Evolutionary conservation across 30 jellyfish, hydroid and myxozoan species (phyloP), one percentile per base, ranked within the genome.

Genomic region (Rhopilema esculentum): DNA sequence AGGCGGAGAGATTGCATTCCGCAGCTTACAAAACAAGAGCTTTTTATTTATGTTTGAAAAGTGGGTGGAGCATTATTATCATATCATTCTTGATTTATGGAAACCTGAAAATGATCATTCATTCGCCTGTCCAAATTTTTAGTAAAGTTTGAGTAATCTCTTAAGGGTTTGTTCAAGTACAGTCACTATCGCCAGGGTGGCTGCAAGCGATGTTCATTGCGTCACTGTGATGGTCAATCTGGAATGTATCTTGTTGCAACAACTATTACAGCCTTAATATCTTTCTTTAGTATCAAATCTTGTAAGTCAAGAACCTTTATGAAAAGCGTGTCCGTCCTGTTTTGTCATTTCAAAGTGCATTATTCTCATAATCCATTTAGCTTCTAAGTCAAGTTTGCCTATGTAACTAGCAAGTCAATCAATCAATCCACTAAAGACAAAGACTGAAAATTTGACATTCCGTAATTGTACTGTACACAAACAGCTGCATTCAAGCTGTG

Each of bases 41-140:
- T 30, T 29, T 20, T 21, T 69, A 74, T 85, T 73, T 72, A 66
- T 74, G 80, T 68, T 85, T 64, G 75, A 30, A 33, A 40, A 65
- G 94, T 85, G 85, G 94, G 94, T 85, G 94, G 94, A 85, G 94
- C 88, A n/a, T 31, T 85, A 65, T 84, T 64, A 24, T 72, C 52
- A 62, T 73, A 49, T 48, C 82, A 29, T 24, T 28, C 73, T 32
- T 62, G 94, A 85, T 74, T 73, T 62, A 85, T 85, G 25, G 79
- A 62, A 84, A 74, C 72, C 93, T 71, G 87, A 83, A 74, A 72
- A 85, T 61, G 94, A 50, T 77, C 84, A 85, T 73, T 85, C 94
- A 61, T 40, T 85, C 88, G 73, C 83, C 88, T 73, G 94, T 74
- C 32, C 7, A 4, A 19, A 22, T 51, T 32, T 27, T 72, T 61